Evolutionary conservation across 2,113 vertebrate genomes (phyloP).

Genomic region (Orycteropus afer): DNA sequence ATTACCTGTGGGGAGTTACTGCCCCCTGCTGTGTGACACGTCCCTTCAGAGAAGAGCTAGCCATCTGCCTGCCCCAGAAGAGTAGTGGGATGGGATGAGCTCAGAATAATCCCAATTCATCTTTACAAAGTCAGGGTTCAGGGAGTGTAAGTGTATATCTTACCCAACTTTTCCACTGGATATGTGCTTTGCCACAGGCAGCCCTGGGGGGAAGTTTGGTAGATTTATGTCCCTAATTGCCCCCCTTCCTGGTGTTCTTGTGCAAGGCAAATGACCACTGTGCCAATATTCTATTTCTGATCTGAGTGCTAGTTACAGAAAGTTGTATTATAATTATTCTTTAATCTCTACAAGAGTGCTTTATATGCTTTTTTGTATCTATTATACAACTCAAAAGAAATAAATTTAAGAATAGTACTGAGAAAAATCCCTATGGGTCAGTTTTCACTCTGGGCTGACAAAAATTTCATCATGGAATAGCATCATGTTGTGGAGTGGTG

Average conservation of each 20-base stretch:
- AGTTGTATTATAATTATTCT: background rate
- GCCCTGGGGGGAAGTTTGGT: background rate
- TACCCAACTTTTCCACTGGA: background rate
- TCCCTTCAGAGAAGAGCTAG: background rate
- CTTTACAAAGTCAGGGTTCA: background rate
- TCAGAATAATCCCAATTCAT: background rate
- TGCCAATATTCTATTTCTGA: background rate
- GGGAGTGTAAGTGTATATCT: background rate
- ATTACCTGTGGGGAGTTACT: background rate
- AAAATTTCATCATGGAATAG: background rate
- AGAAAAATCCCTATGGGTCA: background rate
- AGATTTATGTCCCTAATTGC: background rate
- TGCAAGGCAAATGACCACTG: background rate
- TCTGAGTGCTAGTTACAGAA: background rate
- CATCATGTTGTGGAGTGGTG: background rate
- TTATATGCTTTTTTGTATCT: background rate
- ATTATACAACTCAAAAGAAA: background rate
- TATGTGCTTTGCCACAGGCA: background rate
- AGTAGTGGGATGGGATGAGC: background rate
- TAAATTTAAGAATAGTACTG: background rate
- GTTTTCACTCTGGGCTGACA: background rate
- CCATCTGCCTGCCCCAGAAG: no score
- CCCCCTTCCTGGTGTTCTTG: background rate
- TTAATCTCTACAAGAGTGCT: background rate
- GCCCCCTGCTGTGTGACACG: constrained; percentile 47